Base-by-base conservation (phyloP, 2,888 invertebrate species). In the Macrosiphum euphorbiae region DNA sequence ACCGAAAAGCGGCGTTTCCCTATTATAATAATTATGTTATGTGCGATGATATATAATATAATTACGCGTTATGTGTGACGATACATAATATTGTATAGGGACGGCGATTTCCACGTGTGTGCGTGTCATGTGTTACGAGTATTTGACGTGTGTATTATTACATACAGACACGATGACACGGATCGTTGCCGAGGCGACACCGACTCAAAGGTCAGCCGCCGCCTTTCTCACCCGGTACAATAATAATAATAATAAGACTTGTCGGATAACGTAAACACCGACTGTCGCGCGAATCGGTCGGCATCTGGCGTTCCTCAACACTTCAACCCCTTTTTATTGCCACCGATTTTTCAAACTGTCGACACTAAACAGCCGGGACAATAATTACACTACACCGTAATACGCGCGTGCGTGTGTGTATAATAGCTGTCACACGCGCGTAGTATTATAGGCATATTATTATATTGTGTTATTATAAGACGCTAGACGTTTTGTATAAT, bases 291-390 rank as follows among this genome's bases (percentile, higher is more conserved):
- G 61, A 90, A 61, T 85, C 44, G 85, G 11, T 20, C 47, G 85
- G 90, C 93, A 86, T 93, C 89, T 93, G 93, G 86, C 35, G 61
- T 93, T 41, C 90, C 86, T 93, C 90, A 85, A 88, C 87, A 86
- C 90, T 90, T 90, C 90, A 85, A 88, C 87, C 90, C 90, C 93
- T 90, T 90, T 78, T 78, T 78, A 78, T 78, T 86, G 47, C 78
- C 78, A 20, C 58, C 11, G n/a, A 85, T 93, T 85, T 93, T 52
- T 47, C 61, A 90, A 87, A 86, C n/a, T 28, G 24, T 55, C 67
- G 90, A 89, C 84, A 67, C 58, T 89, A 93, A 89, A 89, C 84
- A 89, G 93, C 89, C 89, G 93, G 44, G 50, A 93, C 89, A 88
- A 52, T 88, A 11, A 24, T 88, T 24, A 35, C 26, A 7, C 85